phyloP scores from a whole-genome alignment of 2,113 vertebrate species.

The Glaucidium brasilianum region DNA sequence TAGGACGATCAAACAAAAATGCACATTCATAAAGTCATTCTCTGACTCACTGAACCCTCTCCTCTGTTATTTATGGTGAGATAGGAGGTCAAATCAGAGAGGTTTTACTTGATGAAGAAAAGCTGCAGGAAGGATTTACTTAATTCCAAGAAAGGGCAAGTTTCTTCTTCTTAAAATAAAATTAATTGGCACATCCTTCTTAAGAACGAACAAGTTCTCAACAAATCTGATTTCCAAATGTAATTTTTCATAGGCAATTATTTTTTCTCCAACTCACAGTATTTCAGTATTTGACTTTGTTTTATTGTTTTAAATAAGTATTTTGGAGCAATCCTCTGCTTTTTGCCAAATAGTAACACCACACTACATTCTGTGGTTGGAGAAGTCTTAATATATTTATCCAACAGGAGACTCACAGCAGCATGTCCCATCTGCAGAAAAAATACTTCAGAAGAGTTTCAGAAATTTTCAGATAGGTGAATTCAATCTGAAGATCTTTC shows the following conservation, averaged over 20 bases:
- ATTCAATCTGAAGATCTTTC: background rate
- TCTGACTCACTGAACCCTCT: constrained; percentile 22
- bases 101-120: constrained; percentile 21
- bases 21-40: constrained; percentile 33
- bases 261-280: background rate
- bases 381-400: background rate
- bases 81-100: constrained; percentile 5
- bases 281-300: background rate
- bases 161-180: background rate
- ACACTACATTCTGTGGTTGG: background rate
- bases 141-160: constrained; percentile 25
- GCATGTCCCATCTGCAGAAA: background rate
- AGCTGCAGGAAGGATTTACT: constrained; percentile 27
- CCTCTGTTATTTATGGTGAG: constrained; percentile 21
- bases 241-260: background rate
- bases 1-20: constrained; percentile 18
- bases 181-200: background rate
- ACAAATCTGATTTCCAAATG: background rate
- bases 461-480: background rate
- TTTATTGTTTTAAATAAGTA: background rate
- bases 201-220: background rate
- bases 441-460: background rate
- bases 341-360: background rate
- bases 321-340: background rate
- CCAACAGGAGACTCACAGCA: background rate